Percentiles rank a stretch among this genome's conserved stretches.
These are phyloP conservation scores for Greenwoodochromis staneri DNA, from an alignment of 2,113 vertebrate species.

Conservation along the genomic window DNA sequence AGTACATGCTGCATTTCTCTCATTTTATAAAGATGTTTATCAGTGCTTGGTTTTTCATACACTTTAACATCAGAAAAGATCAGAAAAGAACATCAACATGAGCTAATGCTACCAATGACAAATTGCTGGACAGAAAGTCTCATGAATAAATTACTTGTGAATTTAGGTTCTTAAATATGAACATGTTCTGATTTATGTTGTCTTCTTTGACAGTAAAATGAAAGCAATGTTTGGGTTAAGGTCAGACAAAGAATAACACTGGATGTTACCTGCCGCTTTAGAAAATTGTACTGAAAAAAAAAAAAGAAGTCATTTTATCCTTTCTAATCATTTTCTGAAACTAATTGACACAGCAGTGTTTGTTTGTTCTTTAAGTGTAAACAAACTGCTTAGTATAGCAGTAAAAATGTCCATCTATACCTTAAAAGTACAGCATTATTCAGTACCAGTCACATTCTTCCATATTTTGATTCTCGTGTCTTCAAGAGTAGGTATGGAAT, in stretches of 20 bases:
- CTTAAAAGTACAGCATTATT: rapidly evolving
- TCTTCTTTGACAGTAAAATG: not conserved
- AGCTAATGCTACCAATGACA: not conserved
- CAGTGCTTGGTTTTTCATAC: not conserved
- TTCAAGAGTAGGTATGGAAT: not conserved
- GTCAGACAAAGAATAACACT: not conserved
- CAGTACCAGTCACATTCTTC: rapidly evolving
- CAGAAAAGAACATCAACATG: not conserved
- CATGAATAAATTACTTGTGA: not conserved
- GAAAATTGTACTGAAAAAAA: rapidly evolving
- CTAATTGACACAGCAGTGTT: not conserved
- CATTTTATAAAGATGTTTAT: not conserved
- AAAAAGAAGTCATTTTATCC: rapidly evolving
- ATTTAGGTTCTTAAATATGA: not conserved
- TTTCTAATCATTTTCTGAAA: not conserved
- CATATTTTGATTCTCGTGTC: not conserved
- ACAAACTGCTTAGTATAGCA: no score
- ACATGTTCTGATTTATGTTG: not conserved
- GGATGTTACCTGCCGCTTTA: rapidly evolving
- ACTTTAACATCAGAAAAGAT: not conserved
- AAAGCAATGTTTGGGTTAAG: not conserved
- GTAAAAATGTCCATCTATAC: not conserved
- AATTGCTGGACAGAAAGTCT: not conserved
- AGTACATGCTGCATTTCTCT: not conserved
- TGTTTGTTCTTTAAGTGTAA: not conserved